Base-by-base conservation (phyloP, 2,888 invertebrate genomes). In the Drosophila subquinaria region DNA sequence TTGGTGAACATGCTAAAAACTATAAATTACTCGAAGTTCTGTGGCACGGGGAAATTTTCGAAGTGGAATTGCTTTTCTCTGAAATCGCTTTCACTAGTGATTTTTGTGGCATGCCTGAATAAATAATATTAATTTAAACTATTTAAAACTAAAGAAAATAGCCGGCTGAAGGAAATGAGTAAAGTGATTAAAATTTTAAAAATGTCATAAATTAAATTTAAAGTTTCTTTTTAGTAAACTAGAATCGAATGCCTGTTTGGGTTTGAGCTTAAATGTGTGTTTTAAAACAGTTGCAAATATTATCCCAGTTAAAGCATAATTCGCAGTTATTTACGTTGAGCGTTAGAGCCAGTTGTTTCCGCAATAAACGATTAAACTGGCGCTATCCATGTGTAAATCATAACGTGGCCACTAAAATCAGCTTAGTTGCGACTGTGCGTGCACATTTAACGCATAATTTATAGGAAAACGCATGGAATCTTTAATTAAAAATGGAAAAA, bases 401-500 rank as follows among this genome's bases (percentile, higher is more conserved):
- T 67, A 59, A 45, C 43, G 68, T 11, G 50, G 23, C 23, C 60
- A 55, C 20, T 36, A 15, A 66, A 56, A 42, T 51, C 57, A 53
- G 52, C 53, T 67, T 43, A 57, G 56, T 38, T 36, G 36, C n/a
- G 38, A 35, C 17, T 48, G 8, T 43, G 59, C 47, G 51, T 30
- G 38, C 53, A 35, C 52, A 72, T 68, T 77, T 68, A 63, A 63
- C 47, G 57, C 57, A 69, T 75, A 69, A 77, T 79, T 74, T 73
- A 84, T 59, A 51, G 65, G 27, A 40, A 47, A 36, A 40, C 47
- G 64, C 68, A 47, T 69, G 68, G 63, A 79, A 69, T 84, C 71
- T 80, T 81, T 77, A 83, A 87, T 83, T 81, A 79, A 83, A 81
- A 79, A 71, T 52, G 65, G 52, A 64, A 81, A 76, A 82, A 76